phyloP scores from a whole-genome alignment of 2,797 vertebrate genomes.

The Scarus forsteni region DNA sequence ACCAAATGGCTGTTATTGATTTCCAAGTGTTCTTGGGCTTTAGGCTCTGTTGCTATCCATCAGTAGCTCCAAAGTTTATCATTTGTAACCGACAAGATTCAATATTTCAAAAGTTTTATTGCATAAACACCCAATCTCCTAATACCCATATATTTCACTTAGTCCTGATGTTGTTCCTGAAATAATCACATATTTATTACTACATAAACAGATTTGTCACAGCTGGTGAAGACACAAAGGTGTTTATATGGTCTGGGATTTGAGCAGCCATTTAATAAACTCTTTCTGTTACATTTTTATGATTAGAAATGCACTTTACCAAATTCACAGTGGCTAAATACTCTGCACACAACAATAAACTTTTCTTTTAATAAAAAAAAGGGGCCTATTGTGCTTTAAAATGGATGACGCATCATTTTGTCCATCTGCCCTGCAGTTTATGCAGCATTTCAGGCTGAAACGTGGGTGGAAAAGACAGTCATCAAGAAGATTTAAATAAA shows the following conservation, averaged over 20 bases:
- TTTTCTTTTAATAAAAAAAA: too few relatives aligned
- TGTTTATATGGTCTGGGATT: not conserved
- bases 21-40: constrained; percentile 1
- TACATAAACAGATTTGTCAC: too few relatives aligned
- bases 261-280: not conserved
- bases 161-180: not conserved
- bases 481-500: not conserved
- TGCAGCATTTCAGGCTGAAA: not conserved
- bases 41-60: constrained; percentile 5
- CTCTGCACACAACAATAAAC: not conserved
- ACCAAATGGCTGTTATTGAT: constrained; percentile 15
- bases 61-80: not conserved
- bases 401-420: not conserved
- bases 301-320: not conserved
- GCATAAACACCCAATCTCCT: not conserved
- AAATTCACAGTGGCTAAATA: not conserved
- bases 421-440: not conserved
- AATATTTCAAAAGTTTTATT: not conserved
- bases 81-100: not conserved
- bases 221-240: not conserved
- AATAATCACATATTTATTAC: too few relatives aligned
- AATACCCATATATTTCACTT: not conserved
- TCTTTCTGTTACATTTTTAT: not conserved
- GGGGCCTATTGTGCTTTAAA: not conserved
- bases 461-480: not conserved